Conservation (phyloP, 2,113 vertebrate genomes). For the Pterocles orientalis region DNA sequence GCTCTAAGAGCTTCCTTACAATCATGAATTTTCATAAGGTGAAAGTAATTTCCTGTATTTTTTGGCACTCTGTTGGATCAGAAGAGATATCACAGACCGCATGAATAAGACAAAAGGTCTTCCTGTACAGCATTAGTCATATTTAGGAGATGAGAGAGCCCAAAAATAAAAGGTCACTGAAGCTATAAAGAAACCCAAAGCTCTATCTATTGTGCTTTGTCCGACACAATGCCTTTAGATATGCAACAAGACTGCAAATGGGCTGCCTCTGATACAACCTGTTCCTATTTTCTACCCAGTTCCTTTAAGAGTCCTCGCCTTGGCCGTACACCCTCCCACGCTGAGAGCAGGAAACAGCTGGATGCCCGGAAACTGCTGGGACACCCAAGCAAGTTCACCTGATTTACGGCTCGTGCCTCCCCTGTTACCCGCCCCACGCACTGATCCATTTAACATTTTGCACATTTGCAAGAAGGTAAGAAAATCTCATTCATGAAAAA, state of each 20-base stretch:
- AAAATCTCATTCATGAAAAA: neutral
- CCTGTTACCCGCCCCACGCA: neutral
- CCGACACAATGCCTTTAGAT: neutral
- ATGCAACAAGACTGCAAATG: neutral
- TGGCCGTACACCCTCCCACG: neutral
- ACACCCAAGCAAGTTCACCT: neutral
- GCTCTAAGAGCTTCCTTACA: constrained; percentile 50
- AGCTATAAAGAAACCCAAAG: neutral
- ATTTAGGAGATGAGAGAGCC: neutral
- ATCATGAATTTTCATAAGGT: constrained; percentile 69
- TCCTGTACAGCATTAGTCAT: constrained; percentile 50
- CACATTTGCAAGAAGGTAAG: neutral
- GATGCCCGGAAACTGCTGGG: neutral
- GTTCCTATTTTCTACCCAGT: neutral
- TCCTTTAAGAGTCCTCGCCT: neutral
- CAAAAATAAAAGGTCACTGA: constrained; percentile 8
- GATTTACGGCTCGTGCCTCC: neutral
- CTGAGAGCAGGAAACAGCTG: constrained; percentile 17
- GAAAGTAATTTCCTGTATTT: constrained; percentile 71
- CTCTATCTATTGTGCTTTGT: neutral
- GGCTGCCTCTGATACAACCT: neutral
- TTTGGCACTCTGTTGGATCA: constrained; percentile 40
- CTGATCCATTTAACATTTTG: neutral
- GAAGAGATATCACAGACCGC: constrained; percentile 22
- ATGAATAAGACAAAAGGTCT: constrained; percentile 35